Evolutionary conservation across 2,888 invertebrate species (phyloP), one percentile per base, ranked within the genome.

Genomic region (Ennomos quercinarius): DNA sequence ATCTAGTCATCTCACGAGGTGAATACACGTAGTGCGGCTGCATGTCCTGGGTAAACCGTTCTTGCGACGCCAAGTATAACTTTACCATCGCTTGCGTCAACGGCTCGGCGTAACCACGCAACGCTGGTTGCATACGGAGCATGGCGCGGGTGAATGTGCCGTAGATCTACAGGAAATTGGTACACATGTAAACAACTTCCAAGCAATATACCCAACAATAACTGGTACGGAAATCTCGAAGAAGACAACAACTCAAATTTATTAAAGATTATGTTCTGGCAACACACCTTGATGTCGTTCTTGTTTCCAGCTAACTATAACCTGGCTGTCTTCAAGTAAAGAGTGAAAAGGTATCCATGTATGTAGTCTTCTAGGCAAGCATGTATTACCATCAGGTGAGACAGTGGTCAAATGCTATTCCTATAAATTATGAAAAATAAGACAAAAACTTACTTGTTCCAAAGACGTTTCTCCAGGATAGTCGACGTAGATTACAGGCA

Each of bases 21-120:
- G 99, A 99, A 93, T 99, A 99, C 0, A 99, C 99, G 86, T 99
- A 99, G 89, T 99, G 99, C 0, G 99, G 99, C 87, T 99, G 99
- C 98, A 99, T 99, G 87, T 99, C 99, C 89, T 99, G 99, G 0
- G 99, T 99, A 88, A 99, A 99, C 53, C 96, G 94, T 84, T 99
- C 99, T 93, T 99, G 99, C 6, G 99, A 99, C 8, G 96, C 95
- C 53, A 99, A 94, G 93, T 99, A 99, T 83, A 99, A 97, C 81
- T 99, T 98, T 10, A 99, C 99, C 99, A 99, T 99, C 1, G 99
- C 99, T 78, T 97, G 98, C 1, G 99, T 99, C 42, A 99, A 93
- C 1, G 99, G 98, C 80, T 99, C 99, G 0, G 99, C 98, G 85
- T 97, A 99, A 2, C 98, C 97, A 67, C 98, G 95, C 53, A 99